phyloP scores from a whole-genome alignment of 1,140 invertebrate species.

The Bilobella aurantiaca region DNA sequence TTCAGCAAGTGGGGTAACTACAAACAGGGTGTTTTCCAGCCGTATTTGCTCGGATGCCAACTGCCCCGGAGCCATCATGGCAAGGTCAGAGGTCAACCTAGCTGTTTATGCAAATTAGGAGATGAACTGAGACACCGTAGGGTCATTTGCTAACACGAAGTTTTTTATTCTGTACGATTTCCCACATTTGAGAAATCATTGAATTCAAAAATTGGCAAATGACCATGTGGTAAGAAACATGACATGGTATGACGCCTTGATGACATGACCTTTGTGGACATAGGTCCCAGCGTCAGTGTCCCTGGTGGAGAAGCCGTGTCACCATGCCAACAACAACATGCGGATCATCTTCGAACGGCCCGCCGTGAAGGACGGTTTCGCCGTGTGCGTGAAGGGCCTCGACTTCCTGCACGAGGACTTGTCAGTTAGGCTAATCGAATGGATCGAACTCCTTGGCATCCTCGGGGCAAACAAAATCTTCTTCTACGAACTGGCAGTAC shows the following conservation, averaged over 20 bases:
- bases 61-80: conserved; percentile 57
- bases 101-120: too few species aligned
- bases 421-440: conserved; percentile 80
- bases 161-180: too few species aligned
- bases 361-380: conserved; percentile 63
- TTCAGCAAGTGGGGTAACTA: conserved; percentile 90
- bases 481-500: conserved; percentile 80
- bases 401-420: conserved; percentile 86
- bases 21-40: conserved; percentile 80
- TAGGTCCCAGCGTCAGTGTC: conserved; percentile 72
- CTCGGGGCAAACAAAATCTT: conserved; percentile 87
- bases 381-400: conserved; percentile 86
- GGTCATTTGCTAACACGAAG: too few species aligned
- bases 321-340: conserved; percentile 75
- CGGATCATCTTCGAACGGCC: conserved; percentile 65
- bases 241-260: too few species aligned
- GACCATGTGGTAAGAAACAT: not conserved
- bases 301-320: conserved; percentile 71
- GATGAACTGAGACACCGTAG: too few species aligned
- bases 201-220: not conserved
- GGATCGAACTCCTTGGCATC: conserved; percentile 77
- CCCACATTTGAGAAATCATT: not conserved
- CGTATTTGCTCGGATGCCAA: conserved; percentile 79
- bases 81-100: conserved; percentile 26
- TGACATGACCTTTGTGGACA: conserved; percentile 2